Evolutionary conservation across 2,797 vertebrate genomes (phyloP), one percentile per base, ranked within the genome.

Genomic region (Thalassophryne amazonica): DNA sequence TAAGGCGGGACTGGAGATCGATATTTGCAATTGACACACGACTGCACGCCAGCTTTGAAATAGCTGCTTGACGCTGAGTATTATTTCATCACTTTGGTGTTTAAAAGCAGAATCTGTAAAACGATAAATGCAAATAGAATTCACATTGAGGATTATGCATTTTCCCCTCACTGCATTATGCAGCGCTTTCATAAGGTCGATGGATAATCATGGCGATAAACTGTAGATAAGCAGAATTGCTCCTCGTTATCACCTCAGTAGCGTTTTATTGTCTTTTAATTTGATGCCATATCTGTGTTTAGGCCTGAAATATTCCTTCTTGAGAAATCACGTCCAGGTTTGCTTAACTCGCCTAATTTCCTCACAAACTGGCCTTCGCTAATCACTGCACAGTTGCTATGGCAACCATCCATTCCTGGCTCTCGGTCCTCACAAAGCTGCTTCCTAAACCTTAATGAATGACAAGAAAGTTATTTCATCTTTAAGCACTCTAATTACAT

Each of bases 381-480:
- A 69, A n/a, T 76, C 48, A 55, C 60, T 68, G 74, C 80, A 60
- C 64, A 67, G 89, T 86, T 89, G 64, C 87, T 62, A 88, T 86
- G 72, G 85, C 72, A 88, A 90, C 87, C 49, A 46, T 63, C 52
- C 60, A 79, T 62, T 68, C 61, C 63, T 16, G 38, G 52, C 69
- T 78, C 57, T 50, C 49, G 63, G 69, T 67, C 52, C 53, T 68
- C 60, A 57, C 57, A 61, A 63, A 61, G 56, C 58, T 71, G 61
- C 50, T 50, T 43, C 64, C 60, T 59, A 72, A 81, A 73, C 65
- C 49, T 57, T 76, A 65, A 82, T 76, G 47, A 81, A 79, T 32
- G 60, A 73, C 56, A 51, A n/a, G 52, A 59, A 85, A 79, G 71
- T 80, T 76, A 60, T 76, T 76, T 73, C 42, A 48, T 28, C 37